These are phyloP conservation scores for Sebastes variabilis DNA, from an alignment of 2,797 vertebrate species.

Conservation along the genomic window DNA sequence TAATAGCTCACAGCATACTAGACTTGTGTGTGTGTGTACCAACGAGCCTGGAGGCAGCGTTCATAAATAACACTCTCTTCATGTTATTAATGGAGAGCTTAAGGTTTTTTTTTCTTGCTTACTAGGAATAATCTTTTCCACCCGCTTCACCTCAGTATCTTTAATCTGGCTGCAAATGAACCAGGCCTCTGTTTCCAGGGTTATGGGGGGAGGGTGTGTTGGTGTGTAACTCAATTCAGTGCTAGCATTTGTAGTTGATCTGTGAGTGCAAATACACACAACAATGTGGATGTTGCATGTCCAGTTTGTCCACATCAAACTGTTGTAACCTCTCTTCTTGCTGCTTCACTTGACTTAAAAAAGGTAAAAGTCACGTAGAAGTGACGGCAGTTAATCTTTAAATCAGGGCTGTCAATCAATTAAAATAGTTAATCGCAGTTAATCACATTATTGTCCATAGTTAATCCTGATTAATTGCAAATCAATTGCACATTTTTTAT, in stretches of 20 bases:
- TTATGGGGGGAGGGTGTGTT: constrained; percentile 1
- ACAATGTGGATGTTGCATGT: neutral
- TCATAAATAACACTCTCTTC: constrained; percentile 53
- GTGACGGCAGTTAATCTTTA: neutral
- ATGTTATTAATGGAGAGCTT: constrained; percentile 57
- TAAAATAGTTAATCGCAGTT: too few species aligned
- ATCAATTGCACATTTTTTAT: too few species aligned
- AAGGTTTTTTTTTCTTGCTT: constrained; percentile 40
- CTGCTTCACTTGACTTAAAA: neutral
- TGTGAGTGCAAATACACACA: neutral
- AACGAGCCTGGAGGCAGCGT: constrained; percentile 19
- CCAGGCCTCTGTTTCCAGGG: constrained; percentile 58
- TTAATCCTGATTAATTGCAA: too few species aligned
- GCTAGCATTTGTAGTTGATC: neutral
- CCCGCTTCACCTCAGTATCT: constrained; percentile 46
- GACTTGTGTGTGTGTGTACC: constrained; percentile 26
- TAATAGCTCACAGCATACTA: constrained; percentile 28
- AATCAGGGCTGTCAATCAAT: too few species aligned
- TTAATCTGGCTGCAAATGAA: constrained; percentile 68
- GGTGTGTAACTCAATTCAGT: neutral
- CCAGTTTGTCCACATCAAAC: neutral
- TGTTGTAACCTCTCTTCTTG: neutral
- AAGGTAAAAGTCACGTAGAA: neutral
- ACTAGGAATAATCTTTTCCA: constrained; percentile 72
- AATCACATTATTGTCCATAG: too few species aligned